Evolutionary conservation across 2,113 vertebrate species (phyloP).

Genomic region (Corythoichthys haematopterus): DNA sequence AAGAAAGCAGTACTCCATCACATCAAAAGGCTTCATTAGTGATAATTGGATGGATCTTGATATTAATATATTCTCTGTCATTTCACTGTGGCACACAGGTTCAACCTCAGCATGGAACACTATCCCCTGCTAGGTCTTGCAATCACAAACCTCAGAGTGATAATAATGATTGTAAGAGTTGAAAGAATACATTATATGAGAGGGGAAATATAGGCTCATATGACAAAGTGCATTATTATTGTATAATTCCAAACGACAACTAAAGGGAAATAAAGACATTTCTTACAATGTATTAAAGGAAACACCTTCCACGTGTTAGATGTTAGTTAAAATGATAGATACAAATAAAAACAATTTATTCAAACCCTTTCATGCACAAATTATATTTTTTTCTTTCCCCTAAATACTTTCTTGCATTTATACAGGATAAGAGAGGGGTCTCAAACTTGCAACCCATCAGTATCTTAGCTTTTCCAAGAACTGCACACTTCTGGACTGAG

Average conservation of each 20-base stretch:
- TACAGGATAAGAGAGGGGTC: too few relatives aligned
- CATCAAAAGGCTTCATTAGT: conserved; percentile 59
- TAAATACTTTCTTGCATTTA: too few relatives aligned
- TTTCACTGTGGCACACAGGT: conserved; percentile 57
- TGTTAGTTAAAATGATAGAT: too few relatives aligned
- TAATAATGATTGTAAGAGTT: conserved; percentile 36
- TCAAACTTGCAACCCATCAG: too few relatives aligned
- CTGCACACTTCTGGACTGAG: too few relatives aligned
- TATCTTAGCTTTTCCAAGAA: too few relatives aligned
- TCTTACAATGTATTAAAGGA: too few relatives aligned
- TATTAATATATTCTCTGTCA: conserved; percentile 68
- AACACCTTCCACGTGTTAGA: too few relatives aligned
- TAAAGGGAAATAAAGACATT: too few relatives aligned
- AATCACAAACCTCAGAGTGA: conserved; percentile 56
- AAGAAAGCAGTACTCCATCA: conserved; percentile 54
- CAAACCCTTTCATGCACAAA: too few relatives aligned
- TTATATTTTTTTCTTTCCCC: too few relatives aligned
- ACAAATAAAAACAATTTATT: too few relatives aligned
- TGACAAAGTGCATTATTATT: background rate
- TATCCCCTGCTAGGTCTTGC: conserved; percentile 56
- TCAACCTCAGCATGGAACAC: conserved; percentile 62
- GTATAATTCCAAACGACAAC: background rate
- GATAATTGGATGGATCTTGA: conserved; percentile 62
- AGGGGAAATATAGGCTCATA: background rate
- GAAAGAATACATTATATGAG: conserved; percentile 6